Evolutionary conservation across 2,888 invertebrate genomes (phyloP), one percentile per base, ranked within the genome.

Genomic region (Drosophila kuntzei): DNA sequence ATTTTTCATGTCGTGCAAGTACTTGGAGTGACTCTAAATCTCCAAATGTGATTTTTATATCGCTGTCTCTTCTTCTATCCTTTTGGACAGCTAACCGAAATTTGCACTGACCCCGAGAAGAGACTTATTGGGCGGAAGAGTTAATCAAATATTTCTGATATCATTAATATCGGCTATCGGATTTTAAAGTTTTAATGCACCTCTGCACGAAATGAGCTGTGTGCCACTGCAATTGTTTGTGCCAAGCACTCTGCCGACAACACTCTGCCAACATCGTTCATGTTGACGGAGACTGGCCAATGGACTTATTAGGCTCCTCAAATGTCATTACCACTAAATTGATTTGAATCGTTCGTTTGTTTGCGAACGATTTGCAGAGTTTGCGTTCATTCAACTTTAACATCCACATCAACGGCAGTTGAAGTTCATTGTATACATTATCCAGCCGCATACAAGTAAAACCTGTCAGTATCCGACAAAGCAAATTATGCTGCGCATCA

Each of bases 371-470:
- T 64, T 58, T 64, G 50, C 49, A 59, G 54, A 58, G 16, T 65
- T 55, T 36, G 50, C 55, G 75, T 77, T 78, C 76, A 16, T 77
- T 77, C 68, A 77, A 73, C 76, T 76, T 6, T 39, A 54, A 39
- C 53, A 22, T 14, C 51, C 25, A 3, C 47, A 34, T 16, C 8
- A 37, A 37, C 16, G 6, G 34, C 34, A n/a, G 34, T 5, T n/a
- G 5, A 34, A 12, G 34, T 34, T n/a, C n/a, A 6, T 34, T 37
- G 14, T 16, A 16, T 18, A 29, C 32, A 7, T 16, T 47, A 12
- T 16, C 11, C 12, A 47, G 29, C 29, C 18, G 16, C 37, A 14
- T 16, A 14, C 14, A 60, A 70, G 50, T 62, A 44, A 39, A 59
- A 67, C 47, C 66, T 54, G 63, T 57, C 39, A 46, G 63, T 44